Base-by-base conservation (phyloP, 2,113 vertebrate species). In the Cynoglossus semilaevis region DNA sequence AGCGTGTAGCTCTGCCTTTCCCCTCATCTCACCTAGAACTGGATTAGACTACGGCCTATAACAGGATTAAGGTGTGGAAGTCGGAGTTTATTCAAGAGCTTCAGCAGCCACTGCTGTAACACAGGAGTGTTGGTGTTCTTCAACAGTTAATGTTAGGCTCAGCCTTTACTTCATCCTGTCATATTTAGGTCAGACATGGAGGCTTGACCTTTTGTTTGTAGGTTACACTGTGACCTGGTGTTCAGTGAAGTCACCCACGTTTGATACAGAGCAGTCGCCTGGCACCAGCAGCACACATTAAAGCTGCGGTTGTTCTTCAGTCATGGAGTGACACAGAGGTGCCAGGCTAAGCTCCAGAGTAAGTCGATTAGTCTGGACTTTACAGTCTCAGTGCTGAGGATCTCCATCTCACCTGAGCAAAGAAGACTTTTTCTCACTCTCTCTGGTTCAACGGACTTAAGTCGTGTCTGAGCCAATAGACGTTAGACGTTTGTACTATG, bases 331-430 rank as follows among this genome's bases (percentile, higher is more conserved):
- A 86, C 79, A 75, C 75, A 18, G 54, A 70, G 68, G 68, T 83
- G 82, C 57, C 41, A 48, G 66, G 63, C 40, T 74, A 74, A 81
- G 79, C 84, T 67, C 76, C 56, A 49, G 38, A 67, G 72, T 81
- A 81, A 80, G 80, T 86, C 79, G 60, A 86, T 87, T 82, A 85
- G 79, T 87, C 85, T 82, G 74, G 83, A 82, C 79, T 77, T 78
- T 82, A 74, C 79, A 58, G 72, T 56, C 60, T 79, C 67, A 77
- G 63, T 63, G 51, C 50, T 70, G 67, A 64, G 67, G 68, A 61
- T 44, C 15, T 36, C 51, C 63, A 50, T 53, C 58, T 83, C 76
- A 86, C 81, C 72, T 73, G 74, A 72, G 72, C 9, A 35, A 60
- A 73, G 70, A 60, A 34, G 47, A 29, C 2, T 6, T 29, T 29